Conservation (phyloP, 2,888 invertebrate species). For the Drosophila prolongata region DNA sequence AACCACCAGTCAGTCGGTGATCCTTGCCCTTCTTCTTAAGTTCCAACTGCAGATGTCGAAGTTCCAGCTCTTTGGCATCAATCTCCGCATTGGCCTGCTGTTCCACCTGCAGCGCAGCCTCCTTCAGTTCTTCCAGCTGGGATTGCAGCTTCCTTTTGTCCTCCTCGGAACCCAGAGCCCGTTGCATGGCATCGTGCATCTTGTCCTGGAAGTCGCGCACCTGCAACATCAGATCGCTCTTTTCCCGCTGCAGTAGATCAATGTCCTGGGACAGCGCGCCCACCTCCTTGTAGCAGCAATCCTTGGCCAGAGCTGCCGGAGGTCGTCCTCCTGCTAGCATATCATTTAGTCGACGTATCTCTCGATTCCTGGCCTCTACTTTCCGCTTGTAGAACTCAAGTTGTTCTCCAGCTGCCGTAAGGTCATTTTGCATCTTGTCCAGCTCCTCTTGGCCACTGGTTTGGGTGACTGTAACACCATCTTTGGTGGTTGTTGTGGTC, state of each 20-base stretch:
- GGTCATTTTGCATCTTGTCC: constrained; percentile 83
- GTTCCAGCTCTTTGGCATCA: constrained; percentile 86
- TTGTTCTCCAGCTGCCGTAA: constrained; percentile 84
- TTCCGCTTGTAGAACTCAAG: constrained; percentile 84
- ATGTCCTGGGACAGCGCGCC: constrained; percentile 86
- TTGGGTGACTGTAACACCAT: constrained; percentile 73
- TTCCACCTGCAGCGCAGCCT: constrained; percentile 90
- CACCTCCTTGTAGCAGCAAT: constrained; percentile 87
- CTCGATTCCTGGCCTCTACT: constrained; percentile 86
- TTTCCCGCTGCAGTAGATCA: constrained; percentile 87
- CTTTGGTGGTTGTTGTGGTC: constrained; percentile 60
- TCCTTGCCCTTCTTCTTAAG: constrained; percentile 53
- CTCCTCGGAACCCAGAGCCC: constrained; percentile 90
- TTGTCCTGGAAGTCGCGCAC: constrained; percentile 80
- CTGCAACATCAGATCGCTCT: constrained; percentile 83
- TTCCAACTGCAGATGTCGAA: constrained; percentile 80
- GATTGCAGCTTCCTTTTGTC: constrained; percentile 89
- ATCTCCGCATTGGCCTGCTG: constrained; percentile 90
- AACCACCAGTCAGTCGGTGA: constrained; percentile 28
- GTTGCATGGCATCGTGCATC: constrained; percentile 91
- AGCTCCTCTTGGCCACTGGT: constrained; percentile 75
- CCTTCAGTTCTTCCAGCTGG: constrained; percentile 90
- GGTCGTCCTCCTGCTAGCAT: constrained; percentile 91
- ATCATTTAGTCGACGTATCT: constrained; percentile 89
- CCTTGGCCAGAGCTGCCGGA: constrained; percentile 87